Evolutionary conservation across 2,113 vertebrate species (phyloP), one percentile per base, ranked within the genome.

Genomic region (Osmerus eperlanus): DNA sequence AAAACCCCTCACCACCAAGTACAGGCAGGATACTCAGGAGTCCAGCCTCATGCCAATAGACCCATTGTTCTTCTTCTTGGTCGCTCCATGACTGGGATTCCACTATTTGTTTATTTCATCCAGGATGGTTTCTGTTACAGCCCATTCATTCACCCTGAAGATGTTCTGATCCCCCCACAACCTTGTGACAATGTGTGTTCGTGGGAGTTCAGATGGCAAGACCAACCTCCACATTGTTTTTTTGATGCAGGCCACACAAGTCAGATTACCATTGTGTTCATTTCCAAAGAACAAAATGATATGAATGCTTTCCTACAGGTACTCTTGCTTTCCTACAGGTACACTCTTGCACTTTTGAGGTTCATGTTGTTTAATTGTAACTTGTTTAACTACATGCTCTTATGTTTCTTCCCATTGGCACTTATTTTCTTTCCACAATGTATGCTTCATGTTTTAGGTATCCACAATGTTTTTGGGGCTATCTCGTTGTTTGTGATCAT

Each of bases 1-100:
- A 80, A 86, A 86, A 85, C 85, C 90, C 75, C 78, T 91, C 90
- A 84, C 89, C 89, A 91, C 91, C 91, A 89, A 93, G 92, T 89
- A 93, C 91, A 91, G 85, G 79, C 84, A 79, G 85, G 78, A 81
- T 83, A 81, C 86, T 86, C 77, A 83, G 81, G 78, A 88, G 72
- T 75, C 79, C 79, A 77, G 81, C 19, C 19, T 65, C 36, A 3
- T 65, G 36, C 32, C 32, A 47, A 65, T 65, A 41, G 64, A 36
- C 11, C 41, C 41, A 65, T 65, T 65, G 64, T 65, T 65, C 28
- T 61, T 62, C 19, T 29, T 14, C 5, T 62, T 62, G 25, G 23
- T 62, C 23, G 60, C 58, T 59, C 72, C 19, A 52, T 16, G 29
- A 59, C 8, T 25, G 52, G 47, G 67, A 67, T 68, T 63, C 68